Base-by-base conservation (phyloP, 2,797 vertebrate genomes). In the Notoglanidium macrostoma region DNA sequence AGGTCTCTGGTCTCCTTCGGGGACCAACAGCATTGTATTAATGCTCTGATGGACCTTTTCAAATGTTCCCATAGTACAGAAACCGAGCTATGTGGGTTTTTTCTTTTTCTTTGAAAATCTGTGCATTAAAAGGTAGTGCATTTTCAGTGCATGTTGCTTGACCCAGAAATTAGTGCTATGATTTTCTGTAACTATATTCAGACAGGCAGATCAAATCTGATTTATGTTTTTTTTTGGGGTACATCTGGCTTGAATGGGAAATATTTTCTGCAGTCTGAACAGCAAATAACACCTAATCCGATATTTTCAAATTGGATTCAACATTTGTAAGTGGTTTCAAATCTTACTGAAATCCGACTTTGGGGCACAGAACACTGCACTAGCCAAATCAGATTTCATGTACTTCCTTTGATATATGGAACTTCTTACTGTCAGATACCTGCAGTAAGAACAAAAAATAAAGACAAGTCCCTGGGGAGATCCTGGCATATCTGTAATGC, bases 1-100 rank as follows among this genome's bases (percentile, higher is more conserved):
- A 70, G 83, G 72, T 74, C 67, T 85, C 63, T 61, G 29, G 72
- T 55, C 59, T 87, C 77, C 55, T 77, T 89, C 79, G 35, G 29
- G 77, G 83, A 77, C 49, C 70, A 68, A 88, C 80, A 23, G 51
- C 77, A 77, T 70, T 68, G 61, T 82, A 67, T 44, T 29, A 49
- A 29, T 63, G 79, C 79, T 51, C 59, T 11, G 12, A 65, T 81
- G 12, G 29, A 44, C 44, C 11, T 26, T 44, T 80, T 80, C 32
- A 61, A 61, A 80, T 26, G 29, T 44, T 78, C 17, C 51, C 29
- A 21, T 55, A 78, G 11, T 40, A 79, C 15, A 26, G 44, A 44
- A n/a, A n/a, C 23, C 1, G 12, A 61, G 19, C 32, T 14, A n/a
- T 59, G 54, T 15, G 3, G 1, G 4, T 11, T 55, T 32, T 44